Evolutionary conservation across 2,113 vertebrate genomes (phyloP), one percentile per base, ranked within the genome.

Genomic region (Limnothrissa miodon): DNA sequence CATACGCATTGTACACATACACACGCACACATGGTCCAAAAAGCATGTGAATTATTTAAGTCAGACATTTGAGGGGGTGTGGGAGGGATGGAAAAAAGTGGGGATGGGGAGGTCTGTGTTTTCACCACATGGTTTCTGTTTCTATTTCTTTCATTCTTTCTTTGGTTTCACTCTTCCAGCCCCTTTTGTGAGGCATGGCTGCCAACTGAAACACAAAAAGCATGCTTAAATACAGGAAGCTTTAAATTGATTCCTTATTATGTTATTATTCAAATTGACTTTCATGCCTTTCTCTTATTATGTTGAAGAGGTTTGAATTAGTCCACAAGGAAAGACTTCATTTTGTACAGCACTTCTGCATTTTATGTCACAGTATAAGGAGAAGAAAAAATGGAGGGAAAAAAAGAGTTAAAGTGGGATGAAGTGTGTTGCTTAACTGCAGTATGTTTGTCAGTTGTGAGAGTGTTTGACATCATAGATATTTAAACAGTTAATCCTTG

Each of bases 401-500:
- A 83, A 70, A 59, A 88, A 84, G 42, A 95, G 83, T 80, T 86
- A 87, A 91, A 91, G 83, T 95, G 95, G 95, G 95, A 92, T 95
- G 96, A 95, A 96, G 95, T 98, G 95, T 95, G 96, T 97, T 97
- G 96, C 97, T 98, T 98, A 74, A 95, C 94, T 93, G 95, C 96
- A 96, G 95, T 98, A 96, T 95, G 96, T 98, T 95, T 93, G 97
- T 97, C 93, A 94, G 95, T 97, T 95, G 97, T 98, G 96, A 95
- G 96, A 95, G 95, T 97, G 96, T 99, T 98, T 96, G 95, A 96
- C 95, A 96, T 95, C 96, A 96, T 96, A 96, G 95, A 96, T 98
- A 98, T 97, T 96, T 97, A 97, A 98, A 96, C 96, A 98, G 95
- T 97, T 99, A 95, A 96, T 96, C 95, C 96, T 96, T 98, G 96